Evolutionary conservation across 2,797 vertebrate genomes (phyloP).

Genomic region (Diceros bicornis): DNA sequence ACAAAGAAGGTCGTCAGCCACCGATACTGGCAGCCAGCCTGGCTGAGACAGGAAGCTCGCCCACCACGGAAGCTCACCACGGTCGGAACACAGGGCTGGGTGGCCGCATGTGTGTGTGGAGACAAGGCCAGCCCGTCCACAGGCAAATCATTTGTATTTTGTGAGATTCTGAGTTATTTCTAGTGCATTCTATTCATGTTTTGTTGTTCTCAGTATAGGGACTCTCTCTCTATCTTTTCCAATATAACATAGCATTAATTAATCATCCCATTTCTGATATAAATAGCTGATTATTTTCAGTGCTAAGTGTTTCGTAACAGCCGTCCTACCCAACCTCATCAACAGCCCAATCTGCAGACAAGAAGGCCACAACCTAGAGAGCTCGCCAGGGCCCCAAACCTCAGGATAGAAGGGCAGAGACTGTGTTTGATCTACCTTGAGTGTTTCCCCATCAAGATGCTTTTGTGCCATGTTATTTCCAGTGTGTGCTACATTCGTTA

Average conservation of each 20-base stretch:
- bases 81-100: too few species aligned
- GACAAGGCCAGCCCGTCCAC: accelerated
- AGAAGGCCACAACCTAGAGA: not conserved
- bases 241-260: not conserved
- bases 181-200: not conserved
- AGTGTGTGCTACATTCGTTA: not conserved
- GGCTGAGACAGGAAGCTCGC: not conserved
- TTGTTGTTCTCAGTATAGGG: not conserved
- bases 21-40: not conserved
- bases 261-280: not conserved
- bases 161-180: not conserved
- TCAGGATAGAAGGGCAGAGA: not conserved
- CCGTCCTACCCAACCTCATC: too few species aligned
- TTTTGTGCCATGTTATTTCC: not conserved
- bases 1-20: not conserved
- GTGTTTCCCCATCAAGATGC: not conserved
- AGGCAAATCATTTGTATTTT: too few species aligned
- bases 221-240: not conserved
- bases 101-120: accelerated
- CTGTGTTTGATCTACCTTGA: accelerated
- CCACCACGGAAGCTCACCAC: accelerated
- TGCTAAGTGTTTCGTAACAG: not conserved
- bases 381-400: too few species aligned
- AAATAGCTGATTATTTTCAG: not conserved
- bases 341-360: too few species aligned